Evolutionary conservation across 2,888 invertebrate genomes (phyloP).

Genomic region (Nymphalis c-album): DNA sequence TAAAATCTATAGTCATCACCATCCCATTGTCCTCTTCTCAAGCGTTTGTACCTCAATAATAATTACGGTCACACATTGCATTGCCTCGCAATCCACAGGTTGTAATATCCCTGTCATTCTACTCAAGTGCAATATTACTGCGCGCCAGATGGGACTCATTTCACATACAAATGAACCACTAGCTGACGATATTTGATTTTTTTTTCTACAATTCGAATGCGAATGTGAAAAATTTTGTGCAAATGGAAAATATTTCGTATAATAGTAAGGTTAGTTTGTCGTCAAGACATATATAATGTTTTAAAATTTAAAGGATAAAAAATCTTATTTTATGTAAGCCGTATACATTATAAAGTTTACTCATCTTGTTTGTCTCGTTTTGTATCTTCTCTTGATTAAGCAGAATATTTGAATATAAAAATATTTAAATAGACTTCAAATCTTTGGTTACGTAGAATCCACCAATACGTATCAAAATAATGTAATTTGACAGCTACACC

Average conservation of each 20-base stretch:
- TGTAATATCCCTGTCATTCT: constrained; percentile 57
- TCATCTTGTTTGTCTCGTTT: no score
- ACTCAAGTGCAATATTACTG: constrained; percentile 62
- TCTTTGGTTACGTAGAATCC: no score
- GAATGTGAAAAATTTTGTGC: background rate
- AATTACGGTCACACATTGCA: constrained; percentile 32
- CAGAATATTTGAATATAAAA: no score
- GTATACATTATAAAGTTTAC: no score
- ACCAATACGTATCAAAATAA: no score
- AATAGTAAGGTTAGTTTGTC: no score
- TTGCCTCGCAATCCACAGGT: constrained; percentile 49
- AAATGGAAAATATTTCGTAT: background rate
- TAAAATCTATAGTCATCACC: background rate
- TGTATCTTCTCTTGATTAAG: no score
- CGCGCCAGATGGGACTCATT: constrained; percentile 55
- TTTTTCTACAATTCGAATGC: constrained; percentile 8
- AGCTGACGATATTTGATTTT: constrained; percentile 22
- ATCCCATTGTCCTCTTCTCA: constrained; percentile 41
- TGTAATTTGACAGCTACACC: no score
- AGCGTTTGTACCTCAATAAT: constrained; percentile 38
- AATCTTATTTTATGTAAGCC: no score
- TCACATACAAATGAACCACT: constrained; percentile 65
- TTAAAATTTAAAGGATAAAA: no score
- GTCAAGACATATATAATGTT: no score
- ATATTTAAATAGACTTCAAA: no score